A percentile compares a stretch with the other conserved stretches of the same genome.
These are phyloP conservation scores for Octonoba sinensis DNA, from an alignment of 2,888 invertebrate species.

Conservation along the genomic window DNA sequence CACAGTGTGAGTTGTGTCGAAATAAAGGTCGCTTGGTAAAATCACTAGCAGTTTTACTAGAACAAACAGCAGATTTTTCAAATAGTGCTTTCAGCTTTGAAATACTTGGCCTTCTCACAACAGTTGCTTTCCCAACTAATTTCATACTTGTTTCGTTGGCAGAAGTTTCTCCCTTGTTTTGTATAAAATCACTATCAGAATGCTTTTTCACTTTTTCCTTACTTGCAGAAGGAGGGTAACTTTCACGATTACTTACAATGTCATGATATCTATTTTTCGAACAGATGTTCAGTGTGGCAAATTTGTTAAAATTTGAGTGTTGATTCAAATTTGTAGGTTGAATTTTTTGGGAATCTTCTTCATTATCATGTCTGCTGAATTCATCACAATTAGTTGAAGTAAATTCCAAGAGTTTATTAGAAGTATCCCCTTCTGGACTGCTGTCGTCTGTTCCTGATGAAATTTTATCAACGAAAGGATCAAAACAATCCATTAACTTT, in stretches of 20 bases:
- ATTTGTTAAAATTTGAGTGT: background rate
- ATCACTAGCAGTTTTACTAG: slow-evolving; percentile 20
- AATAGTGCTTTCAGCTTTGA: slow-evolving; percentile 66
- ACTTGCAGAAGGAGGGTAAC: slow-evolving; percentile 42
- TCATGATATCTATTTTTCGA: no score
- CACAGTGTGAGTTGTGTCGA: slow-evolving; percentile 54
- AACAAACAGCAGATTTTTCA: slow-evolving; percentile 61
- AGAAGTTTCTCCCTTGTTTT: background rate
- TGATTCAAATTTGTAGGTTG: background rate
- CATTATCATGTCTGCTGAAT: background rate
- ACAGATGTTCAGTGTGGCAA: background rate
- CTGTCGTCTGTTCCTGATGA: slow-evolving; percentile 46
- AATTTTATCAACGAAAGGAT: slow-evolving; percentile 54
- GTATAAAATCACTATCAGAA: no score
- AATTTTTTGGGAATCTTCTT: background rate
- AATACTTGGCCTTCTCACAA: slow-evolving; percentile 67
- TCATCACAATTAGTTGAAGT: background rate
- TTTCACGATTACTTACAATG: slow-evolving; percentile 22
- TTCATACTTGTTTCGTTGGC: slow-evolving; percentile 18
- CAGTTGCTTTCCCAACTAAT: slow-evolving; percentile 66
- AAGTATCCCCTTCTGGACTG: slow-evolving; percentile 42
- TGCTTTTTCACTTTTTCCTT: slow-evolving; percentile 3
- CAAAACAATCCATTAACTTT: slow-evolving; percentile 44
- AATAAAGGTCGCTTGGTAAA: slow-evolving; percentile 38
- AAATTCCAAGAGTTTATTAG: background rate